phyloP scores from a whole-genome alignment of 2,888 invertebrate genomes.

The Polia nebulosa region DNA sequence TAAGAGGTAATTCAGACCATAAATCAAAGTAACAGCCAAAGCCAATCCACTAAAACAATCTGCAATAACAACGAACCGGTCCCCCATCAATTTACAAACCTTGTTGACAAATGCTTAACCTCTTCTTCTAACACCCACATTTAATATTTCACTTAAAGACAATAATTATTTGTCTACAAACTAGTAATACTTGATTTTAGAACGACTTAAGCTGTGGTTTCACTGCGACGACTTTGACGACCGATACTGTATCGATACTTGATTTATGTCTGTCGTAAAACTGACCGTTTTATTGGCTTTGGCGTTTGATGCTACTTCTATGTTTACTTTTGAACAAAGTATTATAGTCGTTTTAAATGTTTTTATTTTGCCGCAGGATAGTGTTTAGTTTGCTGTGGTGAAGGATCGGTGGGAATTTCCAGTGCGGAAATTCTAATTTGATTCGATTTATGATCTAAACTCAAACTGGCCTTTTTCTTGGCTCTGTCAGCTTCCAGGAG shows the following conservation, averaged over 20 bases:
- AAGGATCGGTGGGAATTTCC: slow-evolving; percentile 1
- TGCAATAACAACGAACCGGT: slow-evolving; percentile 14
- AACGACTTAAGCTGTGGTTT: slow-evolving; percentile 68
- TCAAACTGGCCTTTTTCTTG: not conserved
- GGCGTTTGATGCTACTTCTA: slow-evolving; percentile 74
- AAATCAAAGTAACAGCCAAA: slow-evolving; percentile 11
- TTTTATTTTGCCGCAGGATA: slow-evolving; percentile 61
- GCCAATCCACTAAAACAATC: slow-evolving; percentile 27
- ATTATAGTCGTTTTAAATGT: slow-evolving; percentile 54
- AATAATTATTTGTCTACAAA: slow-evolving; percentile 64
- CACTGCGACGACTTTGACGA: slow-evolving; percentile 68
- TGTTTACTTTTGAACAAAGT: slow-evolving; percentile 75
- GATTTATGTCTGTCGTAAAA: slow-evolving; percentile 86
- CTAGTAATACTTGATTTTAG: slow-evolving; percentile 62
- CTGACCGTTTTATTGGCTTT: slow-evolving; percentile 83
- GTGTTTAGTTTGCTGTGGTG: slow-evolving; percentile 55
- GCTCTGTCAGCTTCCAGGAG: not conserved
- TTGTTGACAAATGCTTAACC: slow-evolving; percentile 61
- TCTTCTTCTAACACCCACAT: slow-evolving; percentile 41
- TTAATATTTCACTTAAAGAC: slow-evolving; percentile 60
- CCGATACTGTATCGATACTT: slow-evolving; percentile 81
- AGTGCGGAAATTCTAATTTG: not conserved
- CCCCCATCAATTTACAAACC: slow-evolving; percentile 37
- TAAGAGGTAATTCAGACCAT: slow-evolving; percentile 6
- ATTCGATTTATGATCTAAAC: not conserved